phyloP scores from a whole-genome alignment of 2,113 vertebrate genomes.

The Platichthys flesus region DNA sequence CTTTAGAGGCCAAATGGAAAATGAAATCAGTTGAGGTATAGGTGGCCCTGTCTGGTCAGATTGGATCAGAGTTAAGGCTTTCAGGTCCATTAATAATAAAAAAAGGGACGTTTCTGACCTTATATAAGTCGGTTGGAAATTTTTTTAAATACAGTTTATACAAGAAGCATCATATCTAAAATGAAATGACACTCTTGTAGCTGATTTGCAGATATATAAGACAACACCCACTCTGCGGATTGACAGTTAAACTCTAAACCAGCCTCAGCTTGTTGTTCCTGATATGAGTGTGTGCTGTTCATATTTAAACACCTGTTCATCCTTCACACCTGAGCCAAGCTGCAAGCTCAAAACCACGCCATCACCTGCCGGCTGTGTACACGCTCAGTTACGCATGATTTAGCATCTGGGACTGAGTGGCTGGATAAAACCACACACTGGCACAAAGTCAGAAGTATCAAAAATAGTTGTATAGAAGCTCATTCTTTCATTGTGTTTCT shows the following conservation, averaged over 20 bases:
- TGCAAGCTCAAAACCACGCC: slow-evolving; percentile 37
- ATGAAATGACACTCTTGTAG: background rate
- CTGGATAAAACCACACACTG: background rate
- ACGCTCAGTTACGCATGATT: background rate
- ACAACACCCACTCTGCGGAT: background rate
- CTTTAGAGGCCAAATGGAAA: slow-evolving; percentile 3
- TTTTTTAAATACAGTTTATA: too few species aligned
- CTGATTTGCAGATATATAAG: background rate
- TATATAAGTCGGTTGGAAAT: background rate
- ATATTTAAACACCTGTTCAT: slow-evolving; percentile 57
- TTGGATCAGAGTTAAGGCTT: slow-evolving; percentile 9
- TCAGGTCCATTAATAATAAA: background rate
- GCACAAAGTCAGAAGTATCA: background rate
- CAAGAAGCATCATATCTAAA: too few species aligned
- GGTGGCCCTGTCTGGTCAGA: slow-evolving; percentile 16
- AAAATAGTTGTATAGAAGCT: background rate
- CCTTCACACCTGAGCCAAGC: slow-evolving; percentile 37
- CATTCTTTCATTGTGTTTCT: background rate
- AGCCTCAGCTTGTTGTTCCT: slow-evolving; percentile 16
- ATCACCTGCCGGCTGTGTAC: slow-evolving; percentile 41
- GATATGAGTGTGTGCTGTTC: slow-evolving; percentile 27
- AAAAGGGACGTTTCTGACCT: background rate
- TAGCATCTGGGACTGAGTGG: slow-evolving; percentile 13
- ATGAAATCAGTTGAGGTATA: slow-evolving; percentile 2
- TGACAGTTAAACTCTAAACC: slow-evolving; percentile 3